phyloP scores from a whole-genome alignment of 23 tunicate genomes.

The Oikopleura dioica region DNA sequence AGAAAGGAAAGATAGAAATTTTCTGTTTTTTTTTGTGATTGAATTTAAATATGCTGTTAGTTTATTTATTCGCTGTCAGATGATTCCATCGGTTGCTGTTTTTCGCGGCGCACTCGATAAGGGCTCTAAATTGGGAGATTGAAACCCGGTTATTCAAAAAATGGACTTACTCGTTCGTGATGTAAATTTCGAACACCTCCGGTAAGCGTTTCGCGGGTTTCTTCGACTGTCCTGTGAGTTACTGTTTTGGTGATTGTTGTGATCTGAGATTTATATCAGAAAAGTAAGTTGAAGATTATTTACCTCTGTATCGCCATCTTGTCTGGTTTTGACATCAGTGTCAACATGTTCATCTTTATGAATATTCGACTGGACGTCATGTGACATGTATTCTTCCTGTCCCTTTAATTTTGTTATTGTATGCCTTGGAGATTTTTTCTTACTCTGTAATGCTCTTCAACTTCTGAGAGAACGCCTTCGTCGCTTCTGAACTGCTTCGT shows the following conservation, averaged over 20 bases:
- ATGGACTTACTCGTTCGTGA: too few relatives aligned
- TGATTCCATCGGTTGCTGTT: too few relatives aligned
- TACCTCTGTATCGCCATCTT: slow-evolving; percentile 81
- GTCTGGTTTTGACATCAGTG: slow-evolving; percentile 51
- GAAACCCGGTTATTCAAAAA: too few relatives aligned
- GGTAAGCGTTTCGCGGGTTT: background rate
- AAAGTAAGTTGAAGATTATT: background rate
- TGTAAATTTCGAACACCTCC: background rate
- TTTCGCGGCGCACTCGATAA: too few relatives aligned
- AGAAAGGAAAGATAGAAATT: too few relatives aligned
- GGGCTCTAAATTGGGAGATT: too few relatives aligned
- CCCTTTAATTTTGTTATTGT: slow-evolving; percentile 11
- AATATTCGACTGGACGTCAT: slow-evolving; percentile 34
- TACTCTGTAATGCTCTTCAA: background rate
- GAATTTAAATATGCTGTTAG: too few relatives aligned
- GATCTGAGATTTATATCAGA: slow-evolving; percentile 19
- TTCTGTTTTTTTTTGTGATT: too few relatives aligned
- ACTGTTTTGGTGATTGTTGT: slow-evolving; percentile 64
- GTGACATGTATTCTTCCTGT: slow-evolving; percentile 27
- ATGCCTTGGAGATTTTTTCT: background rate
- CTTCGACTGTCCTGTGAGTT: background rate
- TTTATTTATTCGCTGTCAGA: too few relatives aligned
- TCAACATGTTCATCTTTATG: slow-evolving; percentile 32
- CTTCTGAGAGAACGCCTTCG: background rate
- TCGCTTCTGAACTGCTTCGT: background rate